Evolutionary conservation across 30 jellyfish, hydroid and myxozoan genomes (phyloP), one percentile per base, ranked within the genome.

Genomic region (Clytia hemisphaerica): DNA sequence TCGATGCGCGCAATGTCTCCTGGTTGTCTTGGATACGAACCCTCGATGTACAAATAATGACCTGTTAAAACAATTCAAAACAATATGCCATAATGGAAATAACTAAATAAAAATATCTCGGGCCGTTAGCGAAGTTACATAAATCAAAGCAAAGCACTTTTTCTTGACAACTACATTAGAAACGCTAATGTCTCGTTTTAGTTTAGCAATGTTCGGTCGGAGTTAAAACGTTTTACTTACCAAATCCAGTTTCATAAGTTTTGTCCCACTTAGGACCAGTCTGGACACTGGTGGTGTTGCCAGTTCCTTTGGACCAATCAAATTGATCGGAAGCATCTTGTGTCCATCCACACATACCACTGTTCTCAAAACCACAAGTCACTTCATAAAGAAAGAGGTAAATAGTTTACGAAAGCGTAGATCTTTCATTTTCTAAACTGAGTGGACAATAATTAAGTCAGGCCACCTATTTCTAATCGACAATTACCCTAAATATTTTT

Each of bases 201-300:
- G n/a, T n/a, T n/a, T n/a, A n/a, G n/a, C n/a, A n/a, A n/a, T n/a
- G n/a, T n/a, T n/a, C n/a, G n/a, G n/a, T n/a, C n/a, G n/a, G n/a
- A n/a, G n/a, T n/a, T n/a, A n/a, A 19, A 0, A 19, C 22, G n/a
- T 5, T 6, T 2, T 40, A 69, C 85, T 24, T 16, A 78, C 98
- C 98, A 68, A 73, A 55, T 33, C 62, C 79, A 54, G 98, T 89
- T 34, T 85, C 90, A 64, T 89, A 89, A 1, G 98, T 89, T 58
- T 89, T 90, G 72, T 89, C 98, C 51, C 85, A 72, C 16, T 90
- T 88, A 0, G 98, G 98, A 2, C 98, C 98, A 24, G 98, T 89
- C 16, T 32, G 29, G 67, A 30, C 54, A 34, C 95, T 80, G 28
- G 95, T 81, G 15, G 98, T 89, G 53, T 89, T 89, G 6, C 94